Percentiles rank a stretch among this genome's conserved stretches.
These are phyloP conservation scores for Bibio marci DNA, from an alignment of 2,888 invertebrate genomes.

Conservation along the genomic window DNA sequence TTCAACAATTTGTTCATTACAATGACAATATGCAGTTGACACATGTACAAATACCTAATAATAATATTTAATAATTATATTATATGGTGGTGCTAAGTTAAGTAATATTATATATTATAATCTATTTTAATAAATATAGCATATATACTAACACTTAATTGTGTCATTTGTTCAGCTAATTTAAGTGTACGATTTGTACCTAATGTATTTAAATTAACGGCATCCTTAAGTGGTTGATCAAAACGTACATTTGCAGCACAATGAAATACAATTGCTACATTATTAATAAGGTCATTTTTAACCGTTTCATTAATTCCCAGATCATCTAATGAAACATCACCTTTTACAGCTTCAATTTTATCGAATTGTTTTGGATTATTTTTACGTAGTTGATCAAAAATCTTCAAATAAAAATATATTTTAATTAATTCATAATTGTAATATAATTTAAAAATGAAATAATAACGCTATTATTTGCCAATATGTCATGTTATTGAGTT, in stretches of 20 bases:
- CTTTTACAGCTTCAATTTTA: slow-evolving; percentile 46
- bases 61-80: too few relatives aligned
- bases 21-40: slow-evolving; percentile 86
- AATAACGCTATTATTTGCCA: too few relatives aligned
- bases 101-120: too few relatives aligned
- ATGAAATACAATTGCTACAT: slow-evolving; percentile 60
- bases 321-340: slow-evolving; percentile 42
- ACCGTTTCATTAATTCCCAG: slow-evolving; percentile 42
- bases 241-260: slow-evolving; percentile 80
- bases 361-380: slow-evolving; percentile 37
- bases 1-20: slow-evolving; percentile 57
- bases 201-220: slow-evolving; percentile 68
- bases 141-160: slow-evolving; percentile 38
- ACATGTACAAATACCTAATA: slow-evolving; percentile 61
- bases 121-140: too few relatives aligned
- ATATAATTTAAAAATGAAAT: neutral
- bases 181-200: slow-evolving; percentile 63
- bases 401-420: slow-evolving; percentile 22
- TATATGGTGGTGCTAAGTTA: neutral
- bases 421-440: too few relatives aligned
- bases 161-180: slow-evolving; percentile 52
- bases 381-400: slow-evolving; percentile 35
- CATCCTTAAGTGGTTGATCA: slow-evolving; percentile 66
- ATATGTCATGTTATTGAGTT: too few relatives aligned
- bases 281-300: slow-evolving; percentile 35